Evolutionary conservation across 2,888 invertebrate genomes (phyloP), one percentile per base, ranked within the genome.

Genomic region (Calliopum simillimum): DNA sequence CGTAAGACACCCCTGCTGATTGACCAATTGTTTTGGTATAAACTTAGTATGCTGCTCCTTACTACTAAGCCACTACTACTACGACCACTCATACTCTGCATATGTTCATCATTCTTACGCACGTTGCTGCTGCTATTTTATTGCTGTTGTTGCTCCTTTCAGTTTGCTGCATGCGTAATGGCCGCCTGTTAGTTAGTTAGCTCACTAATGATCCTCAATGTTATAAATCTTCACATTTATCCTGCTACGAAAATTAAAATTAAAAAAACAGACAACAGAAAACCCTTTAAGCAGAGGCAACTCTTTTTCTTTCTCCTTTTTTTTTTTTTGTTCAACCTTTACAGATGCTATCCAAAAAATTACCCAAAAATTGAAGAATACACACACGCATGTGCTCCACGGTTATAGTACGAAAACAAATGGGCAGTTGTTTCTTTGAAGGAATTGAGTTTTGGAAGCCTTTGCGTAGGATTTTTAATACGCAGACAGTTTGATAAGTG

Each of bases 271-370:
- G 5, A 12, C 11, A 12, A 23, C 21, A 21, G 21, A 53, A 65
- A 66, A 56, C 56, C 56, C 56, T 66, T 66, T 66, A 33, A 66
- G 33, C 56, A 46, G n/a, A n/a, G 66, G 46, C 66, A 47, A 21
- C 23, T 44, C 33, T 56, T 21, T 56, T n/a, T 43, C 46, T 55
- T 53, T 53, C n/a, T 19, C 43, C n/a, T 53, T 51, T 25, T 59
- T 51, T 6, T 23, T 21, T 16, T 47, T 13, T 63, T 23, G 6
- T 4, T 14, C 21, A 12, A 61, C 8, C 58, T 58, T 23, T 67
- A 67, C 67, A 67, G 67, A 67, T 67, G 67, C 67, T 67, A 67
- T 33, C 46, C 55, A 44, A 58, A 67, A 67, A 67, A 67, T 67
- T 67, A 67, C 47, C 67, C 47, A 67, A 67, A 61, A 67, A 67